phyloP scores from a whole-genome alignment of 2,113 vertebrate species.

The Drymodes brunneopygia region DNA sequence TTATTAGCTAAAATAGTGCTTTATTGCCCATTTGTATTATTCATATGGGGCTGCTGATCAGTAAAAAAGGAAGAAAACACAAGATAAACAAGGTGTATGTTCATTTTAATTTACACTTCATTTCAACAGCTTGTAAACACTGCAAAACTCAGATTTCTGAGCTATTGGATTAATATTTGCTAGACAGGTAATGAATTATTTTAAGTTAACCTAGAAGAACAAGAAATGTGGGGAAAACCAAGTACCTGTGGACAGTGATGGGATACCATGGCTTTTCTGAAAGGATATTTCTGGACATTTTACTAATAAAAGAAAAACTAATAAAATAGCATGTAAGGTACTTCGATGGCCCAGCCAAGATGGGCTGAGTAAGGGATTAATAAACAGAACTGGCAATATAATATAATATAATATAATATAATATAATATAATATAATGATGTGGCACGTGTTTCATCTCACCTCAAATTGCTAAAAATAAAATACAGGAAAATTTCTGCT shows the following conservation, averaged over 20 bases:
- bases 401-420: no score
- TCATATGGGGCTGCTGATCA: background rate
- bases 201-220: background rate
- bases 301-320: background rate
- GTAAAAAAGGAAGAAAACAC: background rate
- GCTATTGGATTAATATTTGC: background rate
- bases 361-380: background rate
- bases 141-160: background rate
- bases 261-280: background rate
- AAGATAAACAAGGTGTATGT: background rate
- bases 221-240: background rate
- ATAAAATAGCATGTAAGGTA: background rate
- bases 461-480: background rate
- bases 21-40: background rate
- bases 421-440: background rate
- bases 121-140: background rate
- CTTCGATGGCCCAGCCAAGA: background rate
- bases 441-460: background rate
- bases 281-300: background rate
- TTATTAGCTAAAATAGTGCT: background rate
- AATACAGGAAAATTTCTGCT: background rate
- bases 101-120: background rate
- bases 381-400: background rate
- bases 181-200: background rate
- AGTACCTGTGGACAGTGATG: background rate